phyloP scores from a whole-genome alignment of 2,888 invertebrate genomes.

The Parnassius apollo region DNA sequence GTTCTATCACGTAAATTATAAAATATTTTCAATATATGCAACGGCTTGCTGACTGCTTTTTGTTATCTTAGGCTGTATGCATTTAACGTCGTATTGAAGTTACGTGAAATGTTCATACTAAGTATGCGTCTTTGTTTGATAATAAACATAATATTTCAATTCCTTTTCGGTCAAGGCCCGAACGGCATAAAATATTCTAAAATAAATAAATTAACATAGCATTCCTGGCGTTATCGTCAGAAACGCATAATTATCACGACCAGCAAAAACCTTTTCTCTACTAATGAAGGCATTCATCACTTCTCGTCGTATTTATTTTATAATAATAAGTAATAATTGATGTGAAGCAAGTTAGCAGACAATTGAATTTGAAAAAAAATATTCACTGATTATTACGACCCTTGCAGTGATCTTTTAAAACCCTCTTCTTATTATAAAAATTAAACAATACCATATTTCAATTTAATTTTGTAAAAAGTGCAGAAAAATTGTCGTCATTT shows the following conservation, averaged over 20 bases:
- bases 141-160: no score
- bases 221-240: neutral
- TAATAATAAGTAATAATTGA: neutral
- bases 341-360: slow-evolving; percentile 5
- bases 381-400: slow-evolving; percentile 1
- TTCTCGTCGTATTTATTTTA: slow-evolving; percentile 5
- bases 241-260: neutral
- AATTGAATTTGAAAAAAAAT: slow-evolving; percentile 9
- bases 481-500: neutral
- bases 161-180: no score
- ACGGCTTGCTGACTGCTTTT: no score
- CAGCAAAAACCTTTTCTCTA: neutral
- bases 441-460: neutral
- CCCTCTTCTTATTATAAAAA: neutral
- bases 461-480: neutral
- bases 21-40: no score
- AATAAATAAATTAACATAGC: neutral
- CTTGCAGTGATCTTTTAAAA: neutral
- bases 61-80: no score
- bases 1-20: no score
- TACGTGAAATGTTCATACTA: no score
- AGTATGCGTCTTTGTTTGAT: no score
- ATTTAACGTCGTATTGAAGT: no score
- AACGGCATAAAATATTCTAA: neutral
- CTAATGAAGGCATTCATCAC: slow-evolving; percentile 1